Base-by-base conservation (phyloP, 2,113 vertebrate genomes). In the Zosterops pallidus region DNA sequence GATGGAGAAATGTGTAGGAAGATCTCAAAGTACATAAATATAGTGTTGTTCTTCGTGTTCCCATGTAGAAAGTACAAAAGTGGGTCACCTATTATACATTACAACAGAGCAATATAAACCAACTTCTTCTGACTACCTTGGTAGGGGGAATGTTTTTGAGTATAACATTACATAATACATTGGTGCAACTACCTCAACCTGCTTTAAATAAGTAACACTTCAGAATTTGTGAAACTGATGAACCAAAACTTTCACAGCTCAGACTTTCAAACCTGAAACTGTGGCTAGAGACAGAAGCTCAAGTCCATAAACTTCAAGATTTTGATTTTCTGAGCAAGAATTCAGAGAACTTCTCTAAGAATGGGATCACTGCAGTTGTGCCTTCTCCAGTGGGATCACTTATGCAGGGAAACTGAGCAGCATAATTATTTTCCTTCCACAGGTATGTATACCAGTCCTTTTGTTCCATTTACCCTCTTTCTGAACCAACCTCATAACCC, bases 171-270 rank as follows among this genome's bases (percentile, higher is more conserved):
- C 64, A 80, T 88, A 96, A 94, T 35, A 62, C 21, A 37, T 49
- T 24, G 26, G 59, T 74, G 21, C 71, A 90, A 70, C 68, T 78
- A 92, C 64, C 29, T 92, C 89, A 90, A 71, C 86, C 52, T 89
- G 64, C 60, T 81, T 94, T 81, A 89, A 94, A 47, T 87, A 95
- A 92, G 74, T 64, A 93, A 80, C 92, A 86, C 52, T 71, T 88
- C 1, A 1, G 33, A 68, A 90, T 93, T 70, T 71, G 76, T 56
- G 59, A 93, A 93, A 90, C 63, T 41, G 24, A 65, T 44, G 79
- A 96, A 62, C 57, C 67, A 85, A 91, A 96, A 91, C 70, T 94
- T 95, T 85, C 89, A 83, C 74, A 94, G 89, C 63, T 83, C 91
- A 86, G 74, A 83, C 63, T 77, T 95, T 85, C 50, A 88, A 85